Evolutionary conservation across 2,113 vertebrate genomes (phyloP).

Genomic region (Alaudala cheleensis): DNA sequence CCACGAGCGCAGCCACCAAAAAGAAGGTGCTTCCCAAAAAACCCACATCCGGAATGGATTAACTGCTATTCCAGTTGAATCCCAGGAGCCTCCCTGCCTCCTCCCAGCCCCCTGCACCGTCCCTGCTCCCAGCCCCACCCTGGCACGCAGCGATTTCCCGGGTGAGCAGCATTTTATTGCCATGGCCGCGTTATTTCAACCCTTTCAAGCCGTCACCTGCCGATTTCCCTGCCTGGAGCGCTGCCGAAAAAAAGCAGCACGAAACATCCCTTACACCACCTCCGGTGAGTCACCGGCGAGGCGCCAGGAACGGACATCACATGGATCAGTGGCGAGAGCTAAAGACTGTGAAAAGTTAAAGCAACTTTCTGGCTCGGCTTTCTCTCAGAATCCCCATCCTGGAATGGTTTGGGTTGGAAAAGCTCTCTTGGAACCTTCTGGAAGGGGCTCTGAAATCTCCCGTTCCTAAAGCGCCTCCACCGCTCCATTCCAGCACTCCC

Average conservation of each 20-base stretch:
- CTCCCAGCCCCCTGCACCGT: too few relatives aligned
- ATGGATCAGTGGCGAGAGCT: background rate
- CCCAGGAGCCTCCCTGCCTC: too few relatives aligned
- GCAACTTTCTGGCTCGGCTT: accelerated
- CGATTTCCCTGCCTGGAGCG: background rate
- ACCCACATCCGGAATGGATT: too few relatives aligned
- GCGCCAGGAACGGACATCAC: accelerated
- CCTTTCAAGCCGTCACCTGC: background rate
- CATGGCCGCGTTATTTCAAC: too few relatives aligned
- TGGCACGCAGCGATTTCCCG: background rate
- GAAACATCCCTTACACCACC: too few relatives aligned
- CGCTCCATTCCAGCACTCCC: background rate
- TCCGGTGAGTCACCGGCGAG: background rate
- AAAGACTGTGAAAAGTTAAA: background rate
- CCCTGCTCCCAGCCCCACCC: too few relatives aligned
- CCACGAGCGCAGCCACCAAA: too few relatives aligned
- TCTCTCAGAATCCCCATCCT: too few relatives aligned
- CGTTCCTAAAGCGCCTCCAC: background rate
- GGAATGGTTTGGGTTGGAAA: background rate
- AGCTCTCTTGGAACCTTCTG: background rate
- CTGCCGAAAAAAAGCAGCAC: accelerated
- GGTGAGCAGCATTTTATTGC: accelerated
- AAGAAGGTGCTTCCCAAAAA: too few relatives aligned
- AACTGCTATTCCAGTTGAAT: too few relatives aligned
- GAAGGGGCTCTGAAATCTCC: background rate